Conservation (phyloP, 2,113 vertebrate species). For the Ancistrus triradiatus region DNA sequence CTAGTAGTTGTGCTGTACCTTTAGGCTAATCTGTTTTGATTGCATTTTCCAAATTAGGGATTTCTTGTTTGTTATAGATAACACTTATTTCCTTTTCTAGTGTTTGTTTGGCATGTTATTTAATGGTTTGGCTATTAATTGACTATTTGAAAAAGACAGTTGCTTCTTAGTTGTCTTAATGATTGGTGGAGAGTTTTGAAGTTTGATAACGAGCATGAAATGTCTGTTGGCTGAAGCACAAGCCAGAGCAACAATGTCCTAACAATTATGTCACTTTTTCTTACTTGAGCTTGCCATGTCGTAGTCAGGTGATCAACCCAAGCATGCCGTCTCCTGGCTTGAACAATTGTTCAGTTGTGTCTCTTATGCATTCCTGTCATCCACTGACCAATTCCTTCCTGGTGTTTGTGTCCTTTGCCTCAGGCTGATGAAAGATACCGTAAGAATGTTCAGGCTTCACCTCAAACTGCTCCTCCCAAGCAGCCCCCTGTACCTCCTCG, state of each 20-base stretch:
- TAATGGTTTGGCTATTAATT: background rate
- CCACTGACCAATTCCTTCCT: slow-evolving; percentile 15
- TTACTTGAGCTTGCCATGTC: background rate
- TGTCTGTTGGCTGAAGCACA: background rate
- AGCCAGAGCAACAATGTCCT: background rate
- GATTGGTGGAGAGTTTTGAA: background rate
- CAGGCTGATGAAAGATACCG: slow-evolving; percentile 94
- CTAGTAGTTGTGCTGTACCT: background rate
- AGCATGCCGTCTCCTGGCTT: slow-evolving; percentile 18
- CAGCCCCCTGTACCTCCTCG: slow-evolving; percentile 88
- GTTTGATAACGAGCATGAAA: slow-evolving; percentile 1
- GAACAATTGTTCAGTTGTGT: too few relatives aligned
- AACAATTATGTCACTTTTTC: background rate
- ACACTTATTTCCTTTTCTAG: background rate
- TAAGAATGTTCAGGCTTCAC: slow-evolving; percentile 93
- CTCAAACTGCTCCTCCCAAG: slow-evolving; percentile 89
- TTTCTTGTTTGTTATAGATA: background rate
- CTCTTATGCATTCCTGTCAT: background rate
- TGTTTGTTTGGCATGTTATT: slow-evolving; percentile 20
- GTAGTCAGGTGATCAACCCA: background rate
- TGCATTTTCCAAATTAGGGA: background rate
- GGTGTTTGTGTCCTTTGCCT: slow-evolving; percentile 25
- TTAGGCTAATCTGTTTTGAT: background rate
- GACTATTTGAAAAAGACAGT: too few relatives aligned
- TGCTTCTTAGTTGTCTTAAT: too few relatives aligned